Percentiles rank a stretch among this genome's conserved stretches.
Evolutionary conservation across 2,888 invertebrate genomes (phyloP).

Genomic region (Agriopis marginaria): DNA sequence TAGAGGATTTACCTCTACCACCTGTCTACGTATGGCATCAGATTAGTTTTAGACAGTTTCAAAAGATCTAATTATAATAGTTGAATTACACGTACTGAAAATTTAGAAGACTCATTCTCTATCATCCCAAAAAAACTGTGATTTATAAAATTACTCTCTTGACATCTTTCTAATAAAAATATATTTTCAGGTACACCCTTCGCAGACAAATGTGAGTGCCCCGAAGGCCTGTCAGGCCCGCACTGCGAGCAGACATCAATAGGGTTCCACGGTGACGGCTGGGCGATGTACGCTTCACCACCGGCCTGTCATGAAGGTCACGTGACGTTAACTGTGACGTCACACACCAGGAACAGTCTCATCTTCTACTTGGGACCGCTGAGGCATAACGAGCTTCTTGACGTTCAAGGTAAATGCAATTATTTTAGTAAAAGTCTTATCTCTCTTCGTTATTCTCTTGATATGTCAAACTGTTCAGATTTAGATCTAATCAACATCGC

Average conservation of each 20-base stretch:
- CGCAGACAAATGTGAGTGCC: slow-evolving; percentile 92
- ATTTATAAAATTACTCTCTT: not conserved
- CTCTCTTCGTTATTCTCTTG: too few species aligned
- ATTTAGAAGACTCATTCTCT: too few species aligned
- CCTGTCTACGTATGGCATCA: too few species aligned
- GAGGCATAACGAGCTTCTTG: slow-evolving; percentile 86
- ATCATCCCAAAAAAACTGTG: not conserved
- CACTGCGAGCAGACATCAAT: slow-evolving; percentile 96
- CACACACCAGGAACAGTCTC: slow-evolving; percentile 92
- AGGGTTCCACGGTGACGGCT: slow-evolving; percentile 96
- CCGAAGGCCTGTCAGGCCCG: slow-evolving; percentile 92
- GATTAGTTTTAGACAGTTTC: too few species aligned
- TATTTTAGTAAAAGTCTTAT: too few species aligned
- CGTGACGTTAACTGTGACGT: slow-evolving; percentile 93
- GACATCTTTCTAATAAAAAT: not conserved
- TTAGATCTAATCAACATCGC: too few species aligned
- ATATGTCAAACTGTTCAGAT: too few species aligned
- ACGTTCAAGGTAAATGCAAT: slow-evolving; percentile 86
- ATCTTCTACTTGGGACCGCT: slow-evolving; percentile 97
- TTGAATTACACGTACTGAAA: too few species aligned
- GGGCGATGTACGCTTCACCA: slow-evolving; percentile 96
- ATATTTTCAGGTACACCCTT: slow-evolving; percentile 81
- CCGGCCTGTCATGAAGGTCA: slow-evolving; percentile 94
- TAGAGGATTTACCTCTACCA: too few species aligned
- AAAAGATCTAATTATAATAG: too few species aligned